These are phyloP conservation scores for Circaetus cinerascens DNA, from an alignment of 2,113 vertebrate species.

Conservation along the genomic window DNA sequence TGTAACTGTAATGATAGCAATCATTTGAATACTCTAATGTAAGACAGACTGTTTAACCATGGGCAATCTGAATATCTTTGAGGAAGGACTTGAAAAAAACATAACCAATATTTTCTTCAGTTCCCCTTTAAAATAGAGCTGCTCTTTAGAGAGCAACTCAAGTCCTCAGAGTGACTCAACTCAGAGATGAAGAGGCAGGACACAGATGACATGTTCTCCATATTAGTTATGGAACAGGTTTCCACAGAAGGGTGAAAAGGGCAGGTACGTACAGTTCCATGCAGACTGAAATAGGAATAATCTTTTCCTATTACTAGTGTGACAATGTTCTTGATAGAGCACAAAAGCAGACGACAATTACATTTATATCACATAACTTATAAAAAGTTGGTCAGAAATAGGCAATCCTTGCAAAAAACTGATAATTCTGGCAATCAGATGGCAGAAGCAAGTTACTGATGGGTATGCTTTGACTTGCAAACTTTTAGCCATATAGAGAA, in stretches of 20 bases:
- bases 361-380: background rate
- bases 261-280: accelerated
- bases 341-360: background rate
- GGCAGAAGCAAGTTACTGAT: background rate
- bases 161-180: background rate
- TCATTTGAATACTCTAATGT: background rate
- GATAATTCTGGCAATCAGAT: background rate
- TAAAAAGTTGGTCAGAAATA: background rate
- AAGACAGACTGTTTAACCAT: background rate
- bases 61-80: background rate
- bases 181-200: background rate
- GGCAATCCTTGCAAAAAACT: background rate
- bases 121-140: background rate
- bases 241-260: background rate
- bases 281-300: background rate
- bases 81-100: background rate
- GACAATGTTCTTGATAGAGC: background rate
- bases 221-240: background rate
- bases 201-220: background rate
- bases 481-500: background rate
- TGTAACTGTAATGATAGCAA: background rate
- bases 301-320: background rate
- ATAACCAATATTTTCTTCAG: background rate
- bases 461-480: background rate
- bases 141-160: background rate